These are phyloP conservation scores for Ataeniobius toweri DNA, from an alignment of 2,797 vertebrate species.

Conservation along the genomic window DNA sequence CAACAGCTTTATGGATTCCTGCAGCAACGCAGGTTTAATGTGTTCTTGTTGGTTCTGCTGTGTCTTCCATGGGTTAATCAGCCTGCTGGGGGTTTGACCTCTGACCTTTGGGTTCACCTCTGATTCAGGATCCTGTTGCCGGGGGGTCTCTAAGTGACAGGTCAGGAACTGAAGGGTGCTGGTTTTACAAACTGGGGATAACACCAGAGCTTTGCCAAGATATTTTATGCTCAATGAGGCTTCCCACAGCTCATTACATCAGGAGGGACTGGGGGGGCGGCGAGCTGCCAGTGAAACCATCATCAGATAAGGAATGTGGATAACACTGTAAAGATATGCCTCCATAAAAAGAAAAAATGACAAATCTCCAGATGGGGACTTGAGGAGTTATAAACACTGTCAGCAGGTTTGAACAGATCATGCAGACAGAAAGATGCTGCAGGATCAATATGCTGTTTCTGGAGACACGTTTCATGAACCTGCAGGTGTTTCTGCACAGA, in stretches of 20 bases:
- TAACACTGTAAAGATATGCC: slow-evolving; percentile 52
- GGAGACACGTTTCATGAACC: not conserved
- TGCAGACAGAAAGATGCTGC: not conserved
- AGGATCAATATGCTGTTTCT: not conserved
- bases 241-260: slow-evolving; percentile 36
- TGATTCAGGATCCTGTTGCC: slow-evolving; percentile 47
- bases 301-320: slow-evolving; percentile 70
- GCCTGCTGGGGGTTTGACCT: slow-evolving; percentile 50
- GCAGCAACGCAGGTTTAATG: slow-evolving; percentile 30
- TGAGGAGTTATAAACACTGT: slow-evolving; percentile 16
- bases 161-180: slow-evolving; percentile 49
- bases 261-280: not conserved
- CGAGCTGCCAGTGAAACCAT: slow-evolving; percentile 36
- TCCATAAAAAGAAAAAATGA: slow-evolving; percentile 29
- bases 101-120: slow-evolving; percentile 51
- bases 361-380: slow-evolving; percentile 10
- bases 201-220: slow-evolving; percentile 40
- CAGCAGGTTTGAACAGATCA: slow-evolving; percentile 35
- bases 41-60: slow-evolving; percentile 26
- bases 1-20: not conserved
- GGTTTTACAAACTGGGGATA: slow-evolving; percentile 25
- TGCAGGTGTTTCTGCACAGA: not conserved
- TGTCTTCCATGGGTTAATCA: slow-evolving; percentile 45
- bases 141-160: slow-evolving; percentile 27
- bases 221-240: slow-evolving; percentile 51